Base-by-base conservation (phyloP, 1,140 invertebrate species). In the Brachionus rubens region DNA sequence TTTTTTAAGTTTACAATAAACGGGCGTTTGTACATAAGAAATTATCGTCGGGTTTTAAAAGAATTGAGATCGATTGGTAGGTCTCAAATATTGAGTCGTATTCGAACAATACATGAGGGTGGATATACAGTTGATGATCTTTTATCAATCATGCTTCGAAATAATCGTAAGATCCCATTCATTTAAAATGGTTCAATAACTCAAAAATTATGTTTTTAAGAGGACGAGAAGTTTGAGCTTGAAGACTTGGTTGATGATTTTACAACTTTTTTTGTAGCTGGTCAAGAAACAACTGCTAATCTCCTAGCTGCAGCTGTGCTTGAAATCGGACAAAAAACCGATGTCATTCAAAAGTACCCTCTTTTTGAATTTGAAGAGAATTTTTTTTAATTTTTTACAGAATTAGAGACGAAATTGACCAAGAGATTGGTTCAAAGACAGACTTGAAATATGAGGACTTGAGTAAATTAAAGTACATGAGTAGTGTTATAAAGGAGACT, bases 271-370 rank as follows among this genome's bases (percentile, higher is more conserved):
- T 72, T 72, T 26, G 36, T 72, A 14, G 68, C 68, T 41, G 68
- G 68, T 26, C 68, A 72, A 72, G 68, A 72, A 21, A 72, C 68
- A 0, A 72, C 68, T 48, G 68, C 68, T 0, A 72, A 54, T 54
- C 19, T 41, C 12, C 16, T 72, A 19, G 68, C 68, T 10, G n/a
- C 19, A 21, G 14, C 7, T 5, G 7, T 72, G 3, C 30, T 72
- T 33, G 68, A 72, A 54, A 16, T 72, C 0, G 68, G 68, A 50
- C 16, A 54, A 33, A 72, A 54, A 12, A 5, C 16, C 10, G 28
- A 50, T 19, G 50, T 72, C n/a, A 6, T 72, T 3, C 28, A 48
- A 30, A 72, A 72, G 68, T 72, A 50, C 14, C 28, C 9, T 19
- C 12, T 36, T 36, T 19, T 26, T 50, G 12, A 5, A 36, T 5